These are phyloP conservation scores for Solea senegalensis DNA, from an alignment of 2,113 vertebrate species.

Conservation along the genomic window DNA sequence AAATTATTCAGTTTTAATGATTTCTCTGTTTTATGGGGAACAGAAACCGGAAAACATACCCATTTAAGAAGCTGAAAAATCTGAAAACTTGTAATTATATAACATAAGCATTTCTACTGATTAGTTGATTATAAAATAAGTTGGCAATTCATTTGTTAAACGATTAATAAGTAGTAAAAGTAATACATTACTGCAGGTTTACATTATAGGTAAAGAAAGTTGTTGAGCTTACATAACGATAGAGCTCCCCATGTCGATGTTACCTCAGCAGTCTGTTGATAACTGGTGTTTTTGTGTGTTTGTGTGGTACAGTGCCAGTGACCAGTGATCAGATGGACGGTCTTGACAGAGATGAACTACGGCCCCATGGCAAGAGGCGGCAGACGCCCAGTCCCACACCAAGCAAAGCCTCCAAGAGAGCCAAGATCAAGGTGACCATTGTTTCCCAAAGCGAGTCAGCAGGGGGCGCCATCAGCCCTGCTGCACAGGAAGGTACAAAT, in stretches of 20 bases:
- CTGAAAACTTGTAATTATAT: no score
- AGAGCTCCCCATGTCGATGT: background rate
- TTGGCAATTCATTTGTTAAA: no score
- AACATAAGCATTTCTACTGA: no score
- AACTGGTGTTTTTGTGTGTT: conserved; percentile 4
- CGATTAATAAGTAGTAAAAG: no score
- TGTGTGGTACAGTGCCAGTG: conserved; percentile 83
- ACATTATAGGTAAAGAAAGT: no score
- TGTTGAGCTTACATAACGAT: background rate
- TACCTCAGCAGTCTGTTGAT: background rate
- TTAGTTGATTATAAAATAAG: no score
- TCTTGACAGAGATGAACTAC: conserved; percentile 85
- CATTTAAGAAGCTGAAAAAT: no score
- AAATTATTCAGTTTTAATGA: no score
- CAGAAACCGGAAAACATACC: no score
- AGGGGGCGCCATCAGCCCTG: conserved; percentile 69
- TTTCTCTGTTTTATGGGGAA: no score
- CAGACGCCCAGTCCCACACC: conserved; percentile 87
- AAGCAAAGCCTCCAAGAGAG: conserved; percentile 89
- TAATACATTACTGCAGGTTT: no score
- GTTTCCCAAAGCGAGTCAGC: conserved; percentile 89
- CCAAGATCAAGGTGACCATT: conserved; percentile 97
- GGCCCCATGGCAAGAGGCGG: conserved; percentile 88
- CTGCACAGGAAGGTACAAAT: conserved; percentile 85
- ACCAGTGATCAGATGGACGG: conserved; percentile 87